Evolutionary conservation across 2,888 invertebrate species (phyloP).

Genomic region (Cephus nigrinus): DNA sequence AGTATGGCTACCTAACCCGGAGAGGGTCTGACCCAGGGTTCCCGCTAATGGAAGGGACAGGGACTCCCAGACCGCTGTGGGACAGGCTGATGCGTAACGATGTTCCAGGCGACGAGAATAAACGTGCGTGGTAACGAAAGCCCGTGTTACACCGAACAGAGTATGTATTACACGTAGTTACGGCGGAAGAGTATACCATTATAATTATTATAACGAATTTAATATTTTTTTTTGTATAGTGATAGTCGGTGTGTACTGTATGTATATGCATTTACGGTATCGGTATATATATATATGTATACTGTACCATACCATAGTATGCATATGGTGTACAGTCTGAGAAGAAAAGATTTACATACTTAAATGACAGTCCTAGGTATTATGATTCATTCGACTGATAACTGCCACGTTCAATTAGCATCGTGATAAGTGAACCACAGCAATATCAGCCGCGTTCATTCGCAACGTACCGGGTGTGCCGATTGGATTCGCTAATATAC

Average conservation of each 20-base stretch:
- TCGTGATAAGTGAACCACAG: not conserved
- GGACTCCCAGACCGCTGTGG: not conserved
- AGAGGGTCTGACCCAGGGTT: conserved; percentile 37
- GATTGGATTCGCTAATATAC: not conserved
- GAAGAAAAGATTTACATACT: not conserved
- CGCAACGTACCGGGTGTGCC: not conserved
- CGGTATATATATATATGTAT: not conserved
- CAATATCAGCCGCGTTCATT: not conserved
- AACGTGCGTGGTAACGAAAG: not conserved
- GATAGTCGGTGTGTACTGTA: no score
- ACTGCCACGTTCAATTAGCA: not conserved
- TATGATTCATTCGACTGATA: not conserved
- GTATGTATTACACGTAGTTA: not conserved
- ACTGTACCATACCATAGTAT: not conserved
- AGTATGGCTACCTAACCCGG: not conserved
- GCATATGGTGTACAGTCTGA: not conserved
- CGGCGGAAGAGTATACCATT: not conserved
- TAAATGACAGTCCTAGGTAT: not conserved
- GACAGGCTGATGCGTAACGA: not conserved
- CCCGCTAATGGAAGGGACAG: conserved; percentile 47
- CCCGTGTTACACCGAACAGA: not conserved
- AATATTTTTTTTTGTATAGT: no score
- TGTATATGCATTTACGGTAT: not conserved
- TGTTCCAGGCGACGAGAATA: not conserved
- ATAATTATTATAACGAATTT: not conserved